Percentiles rank a stretch among this genome's conserved stretches.
Conservation (phyloP, 2,888 invertebrate species). For the Amphipyra tragopoginis region DNA sequence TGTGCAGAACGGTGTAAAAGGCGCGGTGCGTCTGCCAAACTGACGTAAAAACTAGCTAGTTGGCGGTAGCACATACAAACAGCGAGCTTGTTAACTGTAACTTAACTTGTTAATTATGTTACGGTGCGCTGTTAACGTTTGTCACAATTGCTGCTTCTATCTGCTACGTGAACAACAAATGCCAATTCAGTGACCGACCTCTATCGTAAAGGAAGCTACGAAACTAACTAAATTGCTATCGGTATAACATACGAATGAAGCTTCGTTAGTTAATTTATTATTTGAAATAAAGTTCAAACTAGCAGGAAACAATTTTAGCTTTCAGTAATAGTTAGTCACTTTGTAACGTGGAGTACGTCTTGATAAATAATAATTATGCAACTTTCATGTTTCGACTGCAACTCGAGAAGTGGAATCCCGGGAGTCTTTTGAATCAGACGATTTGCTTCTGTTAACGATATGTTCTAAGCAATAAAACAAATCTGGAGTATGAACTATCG, state of each 20-base stretch:
- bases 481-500: constrained; percentile 2
- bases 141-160: constrained; percentile 75
- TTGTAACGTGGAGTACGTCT: constrained; percentile 19
- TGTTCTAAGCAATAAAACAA: constrained; percentile 7
- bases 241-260: constrained; percentile 42
- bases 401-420: constrained; percentile 16
- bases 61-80: constrained; percentile 85
- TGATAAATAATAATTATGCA: constrained; percentile 17
- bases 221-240: constrained; percentile 49
- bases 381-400: constrained; percentile 15
- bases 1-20: constrained; percentile 60
- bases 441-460: constrained; percentile 21
- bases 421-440: constrained; percentile 31
- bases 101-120: constrained; percentile 86
- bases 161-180: constrained; percentile 61
- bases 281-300: constrained; percentile 38
- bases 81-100: constrained; percentile 84
- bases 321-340: constrained; percentile 24
- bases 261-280: constrained; percentile 47
- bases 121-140: constrained; percentile 71
- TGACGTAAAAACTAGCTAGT: constrained; percentile 82
- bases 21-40: constrained; percentile 60
- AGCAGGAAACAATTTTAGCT: constrained; percentile 27
- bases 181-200: constrained; percentile 45
- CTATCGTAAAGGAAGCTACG: constrained; percentile 34